Conservation (phyloP, 2,888 invertebrate genomes). For the Helobdella robusta region DNA sequence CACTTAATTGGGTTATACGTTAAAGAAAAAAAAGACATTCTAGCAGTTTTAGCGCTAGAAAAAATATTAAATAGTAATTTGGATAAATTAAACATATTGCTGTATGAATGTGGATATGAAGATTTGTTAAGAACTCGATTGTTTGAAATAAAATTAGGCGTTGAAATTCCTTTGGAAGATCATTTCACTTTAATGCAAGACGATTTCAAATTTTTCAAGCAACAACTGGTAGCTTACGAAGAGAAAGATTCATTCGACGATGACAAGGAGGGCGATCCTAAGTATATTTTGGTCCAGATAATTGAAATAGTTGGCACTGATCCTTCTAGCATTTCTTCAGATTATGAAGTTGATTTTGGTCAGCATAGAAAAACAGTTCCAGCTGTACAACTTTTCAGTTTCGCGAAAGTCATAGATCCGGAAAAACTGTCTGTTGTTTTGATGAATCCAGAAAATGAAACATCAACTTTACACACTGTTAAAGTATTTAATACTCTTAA, state of each 20-base stretch:
- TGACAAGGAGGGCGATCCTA: neutral
- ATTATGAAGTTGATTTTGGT: conserved; percentile 13
- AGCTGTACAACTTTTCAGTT: neutral
- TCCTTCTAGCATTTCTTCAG: neutral
- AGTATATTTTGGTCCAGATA: conserved; percentile 9
- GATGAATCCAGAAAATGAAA: neutral
- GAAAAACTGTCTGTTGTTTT: neutral
- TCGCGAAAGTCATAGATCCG: neutral
- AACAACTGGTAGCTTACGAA: conserved; percentile 12
- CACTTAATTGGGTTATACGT: too few species aligned
- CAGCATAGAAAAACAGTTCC: neutral
- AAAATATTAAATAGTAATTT: too few species aligned
- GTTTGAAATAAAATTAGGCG: too few species aligned
- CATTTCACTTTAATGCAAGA: conserved; percentile 8
- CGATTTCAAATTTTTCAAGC: neutral
- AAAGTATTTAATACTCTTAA: neutral
- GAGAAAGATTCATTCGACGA: neutral
- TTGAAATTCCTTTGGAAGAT: conserved; percentile 3
- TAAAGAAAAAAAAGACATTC: too few species aligned
- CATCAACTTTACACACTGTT: neutral
- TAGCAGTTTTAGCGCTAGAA: too few species aligned
- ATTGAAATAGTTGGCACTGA: neutral
- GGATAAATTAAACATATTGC: too few species aligned
- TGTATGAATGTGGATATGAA: too few species aligned
- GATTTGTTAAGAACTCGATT: too few species aligned